phyloP scores from a whole-genome alignment of 1,140 invertebrate genomes.

The Chironomus striatipennis region DNA sequence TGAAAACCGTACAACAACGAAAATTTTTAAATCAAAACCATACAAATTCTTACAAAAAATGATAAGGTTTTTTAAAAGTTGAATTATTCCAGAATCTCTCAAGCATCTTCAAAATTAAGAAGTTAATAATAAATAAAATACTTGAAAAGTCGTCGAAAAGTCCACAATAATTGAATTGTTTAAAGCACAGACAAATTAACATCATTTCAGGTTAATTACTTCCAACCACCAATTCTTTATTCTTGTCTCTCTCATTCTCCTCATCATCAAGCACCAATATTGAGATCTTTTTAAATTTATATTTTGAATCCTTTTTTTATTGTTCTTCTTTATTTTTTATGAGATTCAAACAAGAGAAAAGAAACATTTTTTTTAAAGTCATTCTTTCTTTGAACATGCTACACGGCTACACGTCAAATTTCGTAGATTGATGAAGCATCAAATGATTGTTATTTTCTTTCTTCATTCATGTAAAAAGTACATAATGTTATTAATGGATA shows the following conservation, averaged over 20 bases:
- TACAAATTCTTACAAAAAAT: too few species aligned
- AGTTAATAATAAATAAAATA: background rate
- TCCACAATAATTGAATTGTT: background rate
- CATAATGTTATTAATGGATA: background rate
- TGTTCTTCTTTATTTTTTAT: background rate
- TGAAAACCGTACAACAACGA: background rate
- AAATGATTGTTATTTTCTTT: background rate
- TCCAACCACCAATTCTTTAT: background rate
- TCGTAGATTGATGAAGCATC: conserved; percentile 1
- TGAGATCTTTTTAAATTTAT: background rate
- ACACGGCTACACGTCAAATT: too few species aligned
- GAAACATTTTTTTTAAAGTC: background rate
- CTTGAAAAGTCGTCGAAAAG: background rate
- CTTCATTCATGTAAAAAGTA: background rate
- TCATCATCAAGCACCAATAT: too few species aligned
- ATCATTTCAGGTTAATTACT: background rate
- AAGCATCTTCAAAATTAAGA: background rate
- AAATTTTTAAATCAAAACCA: background rate
- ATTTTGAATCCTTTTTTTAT: background rate
- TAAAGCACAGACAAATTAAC: background rate
- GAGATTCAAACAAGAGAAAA: background rate
- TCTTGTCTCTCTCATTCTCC: background rate
- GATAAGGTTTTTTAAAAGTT: too few species aligned
- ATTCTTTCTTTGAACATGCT: background rate
- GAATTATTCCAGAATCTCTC: too few species aligned